Evolutionary conservation across 2,888 invertebrate genomes (phyloP).

Genomic region (Mamestra brassicae): DNA sequence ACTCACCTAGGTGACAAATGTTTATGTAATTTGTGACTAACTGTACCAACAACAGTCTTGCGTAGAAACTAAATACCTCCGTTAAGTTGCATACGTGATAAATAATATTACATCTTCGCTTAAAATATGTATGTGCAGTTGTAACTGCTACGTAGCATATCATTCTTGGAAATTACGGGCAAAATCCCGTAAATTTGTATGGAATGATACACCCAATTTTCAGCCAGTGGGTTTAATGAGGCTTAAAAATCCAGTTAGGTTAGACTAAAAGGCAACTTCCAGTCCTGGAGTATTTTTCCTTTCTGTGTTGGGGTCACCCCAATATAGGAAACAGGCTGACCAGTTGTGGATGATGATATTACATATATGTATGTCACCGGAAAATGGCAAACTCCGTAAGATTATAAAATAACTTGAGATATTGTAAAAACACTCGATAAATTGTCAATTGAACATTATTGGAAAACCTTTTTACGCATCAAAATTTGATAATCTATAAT

Average conservation of each 20-base stretch:
- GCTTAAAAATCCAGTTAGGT: neutral
- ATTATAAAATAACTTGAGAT: no score
- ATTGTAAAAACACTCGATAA: no score
- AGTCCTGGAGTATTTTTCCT: neutral
- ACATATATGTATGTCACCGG: no score
- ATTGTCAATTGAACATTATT: no score
- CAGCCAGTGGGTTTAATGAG: neutral
- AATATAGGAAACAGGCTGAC: neutral
- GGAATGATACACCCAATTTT: neutral
- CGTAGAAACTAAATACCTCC: slow-evolving; percentile 48
- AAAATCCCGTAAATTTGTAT: neutral
- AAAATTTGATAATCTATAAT: no score
- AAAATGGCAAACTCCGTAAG: no score
- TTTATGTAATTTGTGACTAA: slow-evolving; percentile 77
- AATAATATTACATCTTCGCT: slow-evolving; percentile 38
- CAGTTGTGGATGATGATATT: neutral
- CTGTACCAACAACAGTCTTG: slow-evolving; percentile 50
- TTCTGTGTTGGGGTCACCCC: neutral
- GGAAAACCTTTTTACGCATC: no score
- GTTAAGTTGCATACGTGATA: slow-evolving; percentile 20
- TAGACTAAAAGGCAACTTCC: neutral
- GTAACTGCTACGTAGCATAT: slow-evolving; percentile 7
- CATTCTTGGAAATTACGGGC: neutral
- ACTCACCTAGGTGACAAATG: slow-evolving; percentile 74
- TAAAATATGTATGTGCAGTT: slow-evolving; percentile 27